Evolutionary conservation across 2,797 vertebrate species (phyloP), one percentile per base, ranked within the genome.

Genomic region (Acipenser oxyrinchus): DNA sequence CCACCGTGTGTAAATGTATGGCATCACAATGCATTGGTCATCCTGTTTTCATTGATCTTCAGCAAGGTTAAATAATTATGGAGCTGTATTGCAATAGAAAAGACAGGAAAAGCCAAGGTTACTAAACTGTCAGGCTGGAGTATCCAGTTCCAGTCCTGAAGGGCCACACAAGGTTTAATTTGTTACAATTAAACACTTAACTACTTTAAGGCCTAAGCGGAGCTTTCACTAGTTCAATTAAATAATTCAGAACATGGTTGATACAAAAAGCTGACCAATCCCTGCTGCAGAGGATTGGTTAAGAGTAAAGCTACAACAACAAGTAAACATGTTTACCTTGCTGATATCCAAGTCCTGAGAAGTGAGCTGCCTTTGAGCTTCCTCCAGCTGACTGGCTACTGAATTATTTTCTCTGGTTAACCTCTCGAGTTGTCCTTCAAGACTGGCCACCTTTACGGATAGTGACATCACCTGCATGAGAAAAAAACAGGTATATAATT

Each of bases 391-490:
- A 66, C 66, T 87, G 73, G 79, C 72, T 71, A 93, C 77, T 7
- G 90, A 91, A 68, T 70, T 84, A 75, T 86, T 93, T 65, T 97
- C 95, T 74, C 91, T 87, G 60, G 83, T 81, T 62, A 82, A 72
- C 77, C 87, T 87, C 73, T 92, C 90, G n/a, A 90, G 23, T 69
- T 91, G 83, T 60, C 85, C 84, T 70, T 97, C 91, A 64, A 94
- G 68, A 58, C 83, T 75, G 4, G 90, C 91, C 62, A 93, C 86
- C 67, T 80, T 90, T 78, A 94, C 86, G 73, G 91, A 91, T n/a
- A 93, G 77, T 69, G 76, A 68, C 13, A 81, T 82, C 63, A 92
- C 86, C 95, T 98, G 69, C 60, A 77, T 74, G 66, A 71, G 10
- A 12, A 76, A 37, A 37, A 37, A 37, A 37, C 5, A 37, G 37